Percentiles rank a stretch among this genome's conserved stretches.
Evolutionary conservation across 1,140 invertebrate species (phyloP).

Genomic region (Heterodera schachtii): DNA sequence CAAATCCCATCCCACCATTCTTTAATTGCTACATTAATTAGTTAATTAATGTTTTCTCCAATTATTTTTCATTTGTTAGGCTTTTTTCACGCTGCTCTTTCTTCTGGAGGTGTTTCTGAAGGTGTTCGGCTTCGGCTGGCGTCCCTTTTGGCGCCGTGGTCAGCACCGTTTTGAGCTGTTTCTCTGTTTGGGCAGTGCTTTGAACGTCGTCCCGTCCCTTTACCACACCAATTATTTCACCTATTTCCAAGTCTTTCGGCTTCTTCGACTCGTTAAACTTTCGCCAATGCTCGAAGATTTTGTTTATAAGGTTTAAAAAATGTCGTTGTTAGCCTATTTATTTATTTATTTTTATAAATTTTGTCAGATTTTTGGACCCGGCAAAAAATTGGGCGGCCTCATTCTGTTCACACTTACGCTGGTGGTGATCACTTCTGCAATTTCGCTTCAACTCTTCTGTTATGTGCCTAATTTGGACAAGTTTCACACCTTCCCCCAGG

Average conservation of each 20-base stretch:
- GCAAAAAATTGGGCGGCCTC: slow-evolving; percentile 94
- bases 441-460: slow-evolving; percentile 98
- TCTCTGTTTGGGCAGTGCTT: slow-evolving; percentile 86
- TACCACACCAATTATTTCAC: slow-evolving; percentile 86
- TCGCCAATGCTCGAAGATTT: slow-evolving; percentile 98
- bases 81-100: slow-evolving; percentile 77
- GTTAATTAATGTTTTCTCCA: slow-evolving; percentile 18
- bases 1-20: too few relatives aligned
- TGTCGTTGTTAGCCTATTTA: slow-evolving; percentile 69
- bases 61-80: slow-evolving; percentile 34
- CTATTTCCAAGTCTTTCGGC: slow-evolving; percentile 80
- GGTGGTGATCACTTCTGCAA: slow-evolving; percentile 94
- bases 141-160: slow-evolving; percentile 89
- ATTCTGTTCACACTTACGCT: slow-evolving; percentile 99
- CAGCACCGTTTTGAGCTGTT: slow-evolving; percentile 97
- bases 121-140: slow-evolving; percentile 92
- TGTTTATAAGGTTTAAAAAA: slow-evolving; percentile 80
- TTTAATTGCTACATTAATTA: too few relatives aligned
- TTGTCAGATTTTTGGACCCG: slow-evolving; percentile 88
- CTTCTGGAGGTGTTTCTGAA: slow-evolving; percentile 94
- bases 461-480: slow-evolving; percentile 88
- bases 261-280: slow-evolving; percentile 94
- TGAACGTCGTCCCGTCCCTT: slow-evolving; percentile 82
- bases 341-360: slow-evolving; percentile 42
- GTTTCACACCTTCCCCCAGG: slow-evolving; percentile 97